phyloP scores from a whole-genome alignment of 2,888 invertebrate genomes.

The Stenichneumon culpator region DNA sequence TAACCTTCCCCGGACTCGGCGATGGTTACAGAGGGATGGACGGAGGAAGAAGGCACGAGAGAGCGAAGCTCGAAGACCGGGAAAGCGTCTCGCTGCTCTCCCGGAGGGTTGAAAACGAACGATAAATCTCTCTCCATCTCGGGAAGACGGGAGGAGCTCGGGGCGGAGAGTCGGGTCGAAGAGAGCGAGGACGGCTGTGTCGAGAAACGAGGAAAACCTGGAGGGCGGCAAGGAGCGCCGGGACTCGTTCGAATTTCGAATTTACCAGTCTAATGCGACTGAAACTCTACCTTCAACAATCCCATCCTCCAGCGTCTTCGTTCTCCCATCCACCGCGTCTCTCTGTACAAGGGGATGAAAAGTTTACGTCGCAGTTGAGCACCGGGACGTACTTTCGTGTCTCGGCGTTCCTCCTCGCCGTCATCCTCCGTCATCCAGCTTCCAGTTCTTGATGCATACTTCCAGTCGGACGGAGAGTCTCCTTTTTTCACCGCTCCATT shows the following conservation, averaged over 20 bases:
- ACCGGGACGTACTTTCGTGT: conserved; percentile 49
- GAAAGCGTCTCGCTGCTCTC: conserved; percentile 19
- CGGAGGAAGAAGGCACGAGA: conserved; percentile 3
- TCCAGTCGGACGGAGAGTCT: not conserved
- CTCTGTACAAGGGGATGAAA: conserved; percentile 55
- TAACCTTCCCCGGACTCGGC: conserved; percentile 50
- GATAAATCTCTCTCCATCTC: conserved; percentile 48
- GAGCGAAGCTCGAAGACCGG: conserved; percentile 21
- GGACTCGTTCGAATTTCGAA: conserved; percentile 72
- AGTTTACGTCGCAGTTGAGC: conserved; percentile 57
- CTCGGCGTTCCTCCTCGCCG: not conserved
- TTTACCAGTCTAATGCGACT: conserved; percentile 78
- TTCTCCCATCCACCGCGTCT: conserved; percentile 47
- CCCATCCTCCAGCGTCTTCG: conserved; percentile 53
- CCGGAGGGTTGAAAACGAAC: conserved; percentile 40
- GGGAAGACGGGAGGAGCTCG: conserved; percentile 53
- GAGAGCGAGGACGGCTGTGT: conserved; percentile 34
- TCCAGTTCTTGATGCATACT: not conserved
- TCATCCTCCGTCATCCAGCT: not conserved
- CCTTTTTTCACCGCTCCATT: not conserved
- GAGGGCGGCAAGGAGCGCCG: conserved; percentile 57
- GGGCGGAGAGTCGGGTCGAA: conserved; percentile 32
- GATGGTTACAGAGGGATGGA: conserved; percentile 23
- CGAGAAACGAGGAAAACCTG: conserved; percentile 53
- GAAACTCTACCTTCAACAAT: conserved; percentile 72